Evolutionary conservation across 2,888 invertebrate species (phyloP), one percentile per base, ranked within the genome.

Genomic region (Brachyptera putata): DNA sequence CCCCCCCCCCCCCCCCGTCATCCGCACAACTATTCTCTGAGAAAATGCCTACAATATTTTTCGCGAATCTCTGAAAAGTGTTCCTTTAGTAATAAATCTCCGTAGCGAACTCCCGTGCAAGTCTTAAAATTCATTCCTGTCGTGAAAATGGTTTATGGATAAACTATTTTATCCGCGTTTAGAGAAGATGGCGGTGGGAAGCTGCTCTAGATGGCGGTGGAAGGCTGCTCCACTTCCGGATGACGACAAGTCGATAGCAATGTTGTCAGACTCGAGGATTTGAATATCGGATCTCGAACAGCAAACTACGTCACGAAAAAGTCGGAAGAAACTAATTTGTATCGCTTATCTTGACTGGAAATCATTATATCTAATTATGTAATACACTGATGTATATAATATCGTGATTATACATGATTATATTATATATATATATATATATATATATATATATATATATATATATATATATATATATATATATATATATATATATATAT

Each of bases 51-150:
- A 18, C 53, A 53, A 53, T 53, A 53, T 53, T 53, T 46, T 53
- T 53, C 53, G 36, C 53, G 36, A 53, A 53, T 53, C 53, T 21
- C 53, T 18, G 16, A 53, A 46, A 53, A 53, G 36, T 53, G 53
- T 53, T 53, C 53, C 36, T 3, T 30, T 53, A 16, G 53, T 36
- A 34, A 22, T 53, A 53, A 53, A 53, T 53, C 53, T 53, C 53
- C 34, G 53, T 53, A 36, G 53, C 11, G 53, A 53, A 53, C 53
- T 53, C 53, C 36, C 53, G 36, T 36, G 36, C 53, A 16, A 53
- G 53, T 53, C 53, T 53, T 53, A 53, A 53, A 53, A 53, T 53
- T 53, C 53, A 53, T 53, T 30, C 53, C 53, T 53, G 53, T 53
- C 53, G 53, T 34, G 53, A 36, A 53, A 53, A 53, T 53, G 53